Base-by-base conservation (phyloP, 35 echinoderm and acorn worm species). In the Lytechinus variegatus region DNA sequence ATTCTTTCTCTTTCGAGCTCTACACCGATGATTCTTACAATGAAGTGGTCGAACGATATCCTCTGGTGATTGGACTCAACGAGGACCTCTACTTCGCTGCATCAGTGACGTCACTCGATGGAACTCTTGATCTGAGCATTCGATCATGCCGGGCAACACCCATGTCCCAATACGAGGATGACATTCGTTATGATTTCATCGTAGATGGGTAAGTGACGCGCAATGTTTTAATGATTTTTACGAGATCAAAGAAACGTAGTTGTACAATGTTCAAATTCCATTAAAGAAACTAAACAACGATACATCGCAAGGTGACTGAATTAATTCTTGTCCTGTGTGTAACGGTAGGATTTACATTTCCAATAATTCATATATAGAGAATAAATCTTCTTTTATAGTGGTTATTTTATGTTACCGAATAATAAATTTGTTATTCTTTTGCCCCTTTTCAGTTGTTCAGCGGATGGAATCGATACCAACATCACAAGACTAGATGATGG, bases 131-230 rank as follows among this genome's bases (percentile, higher is more conserved):
- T 33, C 27, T 93, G 11, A 56, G 13, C 4, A 93, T 93, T 19
- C 92, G 54, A 55, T 93, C 92, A 3, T 93, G 92, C 92, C 16
- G 92, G 53, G 92, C 92, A 24, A 93, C 92, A 55, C 92, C 92
- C 13, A 93, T 54, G 29, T 55, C 53, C 21, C 28, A 55, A 33
- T 93, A 93, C 92, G 92, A 93, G 2, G 55, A 93, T 54, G 52
- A 21, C 53, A 93, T 27, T 54, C 27, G 9, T 54, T 93, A 93
- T 93, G 92, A 93, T 93, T 93, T 93, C 92, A 93, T 93, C 92
- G 52, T 55, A 57, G 55, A 93, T 27, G 92, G 53, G 92, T 93
- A 93, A 56, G 91, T 52, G 33, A 44, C 33, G 33, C 33, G 24
- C 61, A 71, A 71, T 71, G 19, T 58, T 11, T 0, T 58, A 44